Conservation (phyloP, 2,888 invertebrate genomes). For the Ophion costatus region DNA sequence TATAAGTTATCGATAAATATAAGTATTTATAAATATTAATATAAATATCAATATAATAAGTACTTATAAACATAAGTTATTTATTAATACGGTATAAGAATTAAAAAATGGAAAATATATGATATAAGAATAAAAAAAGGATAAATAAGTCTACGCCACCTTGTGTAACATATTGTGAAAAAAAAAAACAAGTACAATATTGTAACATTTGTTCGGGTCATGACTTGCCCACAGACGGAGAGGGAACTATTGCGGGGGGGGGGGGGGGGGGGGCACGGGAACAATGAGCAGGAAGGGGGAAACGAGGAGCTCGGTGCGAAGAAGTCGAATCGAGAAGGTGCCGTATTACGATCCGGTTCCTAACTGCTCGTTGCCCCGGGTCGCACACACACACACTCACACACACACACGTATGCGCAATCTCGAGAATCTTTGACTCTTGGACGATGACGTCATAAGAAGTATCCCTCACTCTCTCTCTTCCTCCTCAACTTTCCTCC, state of each 20-base stretch:
- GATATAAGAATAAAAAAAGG: too few species aligned
- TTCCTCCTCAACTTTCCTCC: conserved; percentile 1
- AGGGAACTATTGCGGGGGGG: not conserved
- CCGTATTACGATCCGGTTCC: conserved; percentile 65
- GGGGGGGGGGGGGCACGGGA: not conserved
- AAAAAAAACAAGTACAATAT: not conserved
- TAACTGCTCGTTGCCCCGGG: conserved; percentile 45
- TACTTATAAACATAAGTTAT: too few species aligned
- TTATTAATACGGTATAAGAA: too few species aligned
- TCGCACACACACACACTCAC: conserved; percentile 1
- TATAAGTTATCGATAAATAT: too few species aligned
- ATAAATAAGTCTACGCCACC: too few species aligned
- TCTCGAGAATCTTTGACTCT: conserved; percentile 54
- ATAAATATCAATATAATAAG: too few species aligned
- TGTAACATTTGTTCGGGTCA: not conserved
- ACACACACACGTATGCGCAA: not conserved
- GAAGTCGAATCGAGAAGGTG: conserved; percentile 53
- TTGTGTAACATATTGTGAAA: not conserved
- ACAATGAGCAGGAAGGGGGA: conserved; percentile 16
- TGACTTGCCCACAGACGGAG: too few species aligned
- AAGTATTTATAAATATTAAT: too few species aligned
- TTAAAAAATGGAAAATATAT: too few species aligned
- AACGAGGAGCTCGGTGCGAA: conserved; percentile 29
- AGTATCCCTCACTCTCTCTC: not conserved
- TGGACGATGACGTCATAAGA: conserved; percentile 55